Conservation (phyloP, 2,888 invertebrate genomes). For the Helleia helle region DNA sequence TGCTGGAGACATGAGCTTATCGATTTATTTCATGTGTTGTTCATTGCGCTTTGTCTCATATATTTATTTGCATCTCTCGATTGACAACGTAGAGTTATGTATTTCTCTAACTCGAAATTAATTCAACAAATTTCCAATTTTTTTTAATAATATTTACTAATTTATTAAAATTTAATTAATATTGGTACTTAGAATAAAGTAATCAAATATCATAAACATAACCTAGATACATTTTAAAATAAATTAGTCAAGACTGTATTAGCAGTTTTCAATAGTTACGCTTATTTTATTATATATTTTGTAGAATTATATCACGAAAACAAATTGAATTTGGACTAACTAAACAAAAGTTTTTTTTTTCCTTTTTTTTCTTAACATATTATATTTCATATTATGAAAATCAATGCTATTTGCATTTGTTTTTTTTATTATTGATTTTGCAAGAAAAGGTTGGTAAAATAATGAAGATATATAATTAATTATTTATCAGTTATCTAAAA, state of each 20-base stretch:
- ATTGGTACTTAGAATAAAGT: constrained; percentile 3
- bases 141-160: constrained; percentile 2
- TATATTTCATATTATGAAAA: too few relatives aligned
- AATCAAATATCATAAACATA: background rate
- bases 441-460: too few relatives aligned
- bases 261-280: constrained; percentile 1
- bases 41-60: constrained; percentile 11
- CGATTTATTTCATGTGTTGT: constrained; percentile 10
- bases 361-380: too few relatives aligned
- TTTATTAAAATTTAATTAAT: background rate
- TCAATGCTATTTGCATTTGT: background rate
- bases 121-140: background rate
- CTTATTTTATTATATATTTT: constrained; percentile 4
- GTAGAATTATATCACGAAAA: constrained; percentile 3
- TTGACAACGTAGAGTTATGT: constrained; percentile 7
- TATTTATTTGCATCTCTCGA: constrained; percentile 11
- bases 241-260: constrained; percentile 4
- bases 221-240: background rate
- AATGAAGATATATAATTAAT: too few relatives aligned
- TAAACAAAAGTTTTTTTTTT: too few relatives aligned
- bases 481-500: too few relatives aligned
- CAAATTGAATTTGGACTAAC: too few relatives aligned
- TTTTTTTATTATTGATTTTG: too few relatives aligned
- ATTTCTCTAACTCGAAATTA: constrained; percentile 2
- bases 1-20: constrained; percentile 12